Base-by-base conservation (phyloP, 2,888 invertebrate species). In the Agonopterix subpropinquella region DNA sequence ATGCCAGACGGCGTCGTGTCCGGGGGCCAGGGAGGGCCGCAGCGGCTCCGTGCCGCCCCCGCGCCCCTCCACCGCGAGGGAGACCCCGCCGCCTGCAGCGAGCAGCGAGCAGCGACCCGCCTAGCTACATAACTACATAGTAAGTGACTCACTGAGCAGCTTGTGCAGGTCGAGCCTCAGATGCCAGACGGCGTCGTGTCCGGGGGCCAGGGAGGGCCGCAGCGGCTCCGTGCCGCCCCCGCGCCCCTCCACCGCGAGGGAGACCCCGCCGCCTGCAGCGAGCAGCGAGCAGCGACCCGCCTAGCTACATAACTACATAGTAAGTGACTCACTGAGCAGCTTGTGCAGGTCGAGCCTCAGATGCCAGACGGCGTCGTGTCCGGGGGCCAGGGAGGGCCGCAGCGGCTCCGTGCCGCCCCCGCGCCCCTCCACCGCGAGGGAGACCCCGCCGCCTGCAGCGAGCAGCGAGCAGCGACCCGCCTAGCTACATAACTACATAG, bases 1-100 rank as follows among this genome's bases (percentile, higher is more conserved):
- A 62, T 94, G 93, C 96, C 96, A 97, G 9, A 97, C 91, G 7
- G 95, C 96, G 1, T 91, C 90, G 53, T 91, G 89, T 0, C 91
- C 92, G 2, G 92, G 86, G 44, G 93, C 91, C 72, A 93, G 92
- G 50, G 87, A 85, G 13, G 96, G 80, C 9, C 88, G 82, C 61
- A 74, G 82, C 0, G 90, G 72, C 1, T 93, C 92, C 48, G 96
- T 79, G 8, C 89, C 91, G 1, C 92, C 89, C 2, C 93, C 89
- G 2, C 93, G 92, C 0, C 94, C 94, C 54, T 88, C 86, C 64
- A 83, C 67, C 52, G 92, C 90, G 86, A 97, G 91, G 1, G 90
- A 74, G 44, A 95, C 45, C 91, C 89, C 0, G 77, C 70, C 41
- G 96, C 81, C 49, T 92, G 91, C 65, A n/a, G n/a, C n/a, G n/a